Evolutionary conservation across 2,888 invertebrate genomes (phyloP), one percentile per base, ranked within the genome.

Genomic region (Deilephila elpenor): DNA sequence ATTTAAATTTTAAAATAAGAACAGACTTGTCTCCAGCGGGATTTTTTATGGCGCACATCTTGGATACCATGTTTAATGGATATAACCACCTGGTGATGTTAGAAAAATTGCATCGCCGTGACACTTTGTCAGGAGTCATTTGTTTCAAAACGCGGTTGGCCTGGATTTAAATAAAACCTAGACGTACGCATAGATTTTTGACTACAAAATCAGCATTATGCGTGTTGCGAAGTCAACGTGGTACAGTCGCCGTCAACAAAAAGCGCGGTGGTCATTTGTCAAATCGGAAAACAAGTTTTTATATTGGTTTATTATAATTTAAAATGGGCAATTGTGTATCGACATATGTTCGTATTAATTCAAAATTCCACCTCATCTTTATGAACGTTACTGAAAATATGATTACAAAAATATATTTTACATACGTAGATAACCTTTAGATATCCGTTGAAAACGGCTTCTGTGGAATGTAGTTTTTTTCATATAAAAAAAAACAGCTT

Each of bases 91-190:
- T 94, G 93, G 94, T 88, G 86, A 79, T 80, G 82, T 80, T 80
- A 86, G 92, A 94, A 87, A 93, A 90, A 94, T 94, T 92, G 92
- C 91, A 92, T 87, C 84, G 82, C 74, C 75, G 80, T 89, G 91
- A 91, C 89, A 89, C 86, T 83, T 92, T 93, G 94, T 84, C 94
- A 93, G 87, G 74, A 84, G 86, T 85, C 86, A 93, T 94, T 93
- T 92, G 83, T 94, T 86, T 89, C 83, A 75, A 79, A 83, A 81
- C 81, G 77, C 79, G 74, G 78, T 82, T 83, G 80, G 83, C 80
- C 83, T 77, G 82, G 74, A 88, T 90, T 89, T 93, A 84, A 93
- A 93, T 93, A 93, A 92, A 91, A 82, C 84, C 86, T 89, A 89
- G 87, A 87, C 81, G 14, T 25, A 71, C 71, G 77, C 82, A 78